Conservation (phyloP, 1,140 invertebrate genomes). For the Drosophila pseudoananassae region DNA sequence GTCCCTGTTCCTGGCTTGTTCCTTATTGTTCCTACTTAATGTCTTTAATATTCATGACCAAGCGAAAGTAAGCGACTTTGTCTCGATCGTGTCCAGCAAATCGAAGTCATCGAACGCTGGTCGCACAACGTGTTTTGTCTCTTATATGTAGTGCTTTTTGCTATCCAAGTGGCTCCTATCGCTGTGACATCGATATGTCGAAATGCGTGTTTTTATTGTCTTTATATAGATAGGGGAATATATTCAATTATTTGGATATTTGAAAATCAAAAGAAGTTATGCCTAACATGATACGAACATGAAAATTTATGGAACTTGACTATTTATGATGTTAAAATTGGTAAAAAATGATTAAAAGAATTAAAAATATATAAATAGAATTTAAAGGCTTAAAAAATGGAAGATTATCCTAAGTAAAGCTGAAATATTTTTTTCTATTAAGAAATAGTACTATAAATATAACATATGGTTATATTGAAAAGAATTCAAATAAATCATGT, state of each 20-base stretch:
- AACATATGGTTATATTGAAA: too few species aligned
- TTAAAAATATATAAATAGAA: too few species aligned
- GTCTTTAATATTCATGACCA: constrained; percentile 83
- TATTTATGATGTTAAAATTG: too few species aligned
- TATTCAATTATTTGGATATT: not conserved
- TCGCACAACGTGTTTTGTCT: constrained; percentile 30
- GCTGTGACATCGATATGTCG: constrained; percentile 34
- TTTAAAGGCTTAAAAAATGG: too few species aligned
- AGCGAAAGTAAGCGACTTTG: constrained; percentile 82
- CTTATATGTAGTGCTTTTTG: constrained; percentile 16
- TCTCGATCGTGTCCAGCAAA: constrained; percentile 78
- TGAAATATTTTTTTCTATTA: too few species aligned
- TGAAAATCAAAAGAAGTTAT: too few species aligned
- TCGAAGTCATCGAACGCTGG: constrained; percentile 58
- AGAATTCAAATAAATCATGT: too few species aligned
- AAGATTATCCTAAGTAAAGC: too few species aligned
- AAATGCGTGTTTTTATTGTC: constrained; percentile 47
- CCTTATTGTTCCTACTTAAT: constrained; percentile 82
- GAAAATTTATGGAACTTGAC: too few species aligned
- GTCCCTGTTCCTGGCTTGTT: constrained; percentile 20
- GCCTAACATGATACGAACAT: too few species aligned
- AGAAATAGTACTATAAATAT: too few species aligned
- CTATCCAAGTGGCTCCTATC: constrained; percentile 21
- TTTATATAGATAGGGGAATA: constrained; percentile 6
- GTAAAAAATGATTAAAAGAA: too few species aligned